These are phyloP conservation scores for Troides helena DNA, from an alignment of 2,888 invertebrate genomes.

Conservation along the genomic window DNA sequence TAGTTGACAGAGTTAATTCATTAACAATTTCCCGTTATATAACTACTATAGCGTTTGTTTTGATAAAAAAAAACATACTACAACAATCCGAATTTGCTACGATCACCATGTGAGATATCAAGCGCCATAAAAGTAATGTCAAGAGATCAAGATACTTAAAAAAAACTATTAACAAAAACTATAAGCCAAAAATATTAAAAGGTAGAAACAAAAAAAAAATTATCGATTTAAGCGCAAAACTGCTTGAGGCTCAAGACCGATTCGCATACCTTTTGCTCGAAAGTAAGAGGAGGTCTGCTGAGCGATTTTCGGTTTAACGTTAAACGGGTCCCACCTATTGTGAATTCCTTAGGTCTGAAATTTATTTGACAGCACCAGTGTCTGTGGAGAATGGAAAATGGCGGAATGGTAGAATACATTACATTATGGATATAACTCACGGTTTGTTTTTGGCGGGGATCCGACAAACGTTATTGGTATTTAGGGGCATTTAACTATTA, in stretches of 20 bases:
- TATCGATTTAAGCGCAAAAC: constrained; percentile 55
- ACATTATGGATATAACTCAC: constrained; percentile 77
- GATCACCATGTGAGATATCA: constrained; percentile 63
- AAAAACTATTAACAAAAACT: constrained; percentile 73
- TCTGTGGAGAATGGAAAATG: constrained; percentile 81
- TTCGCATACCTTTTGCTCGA: constrained; percentile 52
- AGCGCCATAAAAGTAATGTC: constrained; percentile 73
- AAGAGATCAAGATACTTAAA: constrained; percentile 68
- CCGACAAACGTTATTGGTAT: constrained; percentile 79
- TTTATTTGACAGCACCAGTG: constrained; percentile 78
- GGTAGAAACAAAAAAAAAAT: constrained; percentile 66
- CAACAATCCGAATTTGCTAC: constrained; percentile 72
- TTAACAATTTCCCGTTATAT: constrained; percentile 35
- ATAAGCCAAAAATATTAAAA: constrained; percentile 65
- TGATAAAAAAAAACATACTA: constrained; percentile 54
- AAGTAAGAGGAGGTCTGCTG: constrained; percentile 50
- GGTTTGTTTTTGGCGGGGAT: constrained; percentile 80
- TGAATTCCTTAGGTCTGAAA: constrained; percentile 76
- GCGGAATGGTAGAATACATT: constrained; percentile 75
- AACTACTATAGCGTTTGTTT: constrained; percentile 64
- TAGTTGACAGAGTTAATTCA: not conserved
- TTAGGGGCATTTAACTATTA: constrained; percentile 74
- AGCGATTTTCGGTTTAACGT: constrained; percentile 64
- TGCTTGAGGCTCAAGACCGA: constrained; percentile 46
- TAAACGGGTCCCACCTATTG: constrained; percentile 70